Percentiles rank a stretch among this genome's conserved stretches.
These are phyloP conservation scores for Accipiter cooperii DNA, from an alignment of 2,113 vertebrate species.

Conservation along the genomic window DNA sequence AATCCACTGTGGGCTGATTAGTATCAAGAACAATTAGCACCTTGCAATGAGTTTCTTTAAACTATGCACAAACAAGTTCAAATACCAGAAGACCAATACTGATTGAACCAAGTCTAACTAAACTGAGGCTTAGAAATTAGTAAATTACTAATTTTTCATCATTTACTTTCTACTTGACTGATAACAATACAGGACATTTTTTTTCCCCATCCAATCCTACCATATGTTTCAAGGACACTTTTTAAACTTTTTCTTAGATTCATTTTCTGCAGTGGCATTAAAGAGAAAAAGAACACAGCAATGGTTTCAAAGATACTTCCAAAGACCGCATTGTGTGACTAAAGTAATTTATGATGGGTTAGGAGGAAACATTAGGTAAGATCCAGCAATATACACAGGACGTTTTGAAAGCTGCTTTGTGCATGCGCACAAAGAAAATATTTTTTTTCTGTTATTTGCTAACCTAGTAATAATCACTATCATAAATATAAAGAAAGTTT, in stretches of 20 bases:
- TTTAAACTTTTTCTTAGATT: not conserved
- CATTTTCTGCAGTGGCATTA: not conserved
- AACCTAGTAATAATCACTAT: not conserved
- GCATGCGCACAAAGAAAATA: not conserved
- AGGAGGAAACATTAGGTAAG: not conserved
- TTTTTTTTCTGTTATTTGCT: not conserved
- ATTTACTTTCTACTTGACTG: not conserved
- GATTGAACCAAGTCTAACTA: not conserved
- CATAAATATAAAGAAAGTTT: not conserved
- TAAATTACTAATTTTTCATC: not conserved
- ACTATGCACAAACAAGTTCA: not conserved
- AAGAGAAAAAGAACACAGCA: not conserved
- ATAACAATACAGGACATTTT: not conserved
- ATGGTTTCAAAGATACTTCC: not conserved
- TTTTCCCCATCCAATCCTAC: not conserved
- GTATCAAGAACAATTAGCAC: not conserved
- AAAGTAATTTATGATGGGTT: not conserved
- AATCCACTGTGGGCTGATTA: not conserved
- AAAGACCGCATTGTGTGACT: not conserved
- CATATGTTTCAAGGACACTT: not conserved
- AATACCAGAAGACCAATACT: not conserved
- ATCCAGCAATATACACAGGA: not conserved
- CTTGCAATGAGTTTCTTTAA: not conserved
- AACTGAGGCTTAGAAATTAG: not conserved
- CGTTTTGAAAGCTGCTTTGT: not conserved